phyloP scores from a whole-genome alignment of 1,140 invertebrate species.

The Odontomachus brunneus region DNA sequence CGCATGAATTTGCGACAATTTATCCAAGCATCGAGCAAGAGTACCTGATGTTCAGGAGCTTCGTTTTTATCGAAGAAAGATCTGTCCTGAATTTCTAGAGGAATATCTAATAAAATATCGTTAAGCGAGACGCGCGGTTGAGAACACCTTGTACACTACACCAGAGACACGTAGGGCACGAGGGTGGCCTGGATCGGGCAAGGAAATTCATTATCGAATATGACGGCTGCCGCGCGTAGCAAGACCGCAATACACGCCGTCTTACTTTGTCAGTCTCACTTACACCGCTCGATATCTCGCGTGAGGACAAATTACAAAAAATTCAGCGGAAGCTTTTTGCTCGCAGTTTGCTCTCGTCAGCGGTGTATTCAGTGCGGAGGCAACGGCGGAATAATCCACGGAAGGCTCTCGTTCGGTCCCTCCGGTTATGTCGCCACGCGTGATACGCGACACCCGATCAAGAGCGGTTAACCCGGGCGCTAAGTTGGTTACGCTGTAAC shows the following conservation, averaged over 20 bases:
- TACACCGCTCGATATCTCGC: conserved; percentile 28
- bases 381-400: conserved; percentile 52
- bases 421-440: conserved; percentile 15
- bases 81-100: neutral
- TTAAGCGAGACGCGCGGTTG: neutral
- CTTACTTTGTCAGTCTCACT: neutral
- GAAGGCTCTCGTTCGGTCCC: conserved; percentile 28
- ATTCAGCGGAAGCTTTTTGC: conserved; percentile 38
- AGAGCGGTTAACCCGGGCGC: conserved; percentile 44
- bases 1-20: too few species aligned
- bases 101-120: too few species aligned
- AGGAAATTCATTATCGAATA: conserved; percentile 35
- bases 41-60: too few species aligned
- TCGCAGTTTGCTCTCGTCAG: conserved; percentile 25
- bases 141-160: neutral
- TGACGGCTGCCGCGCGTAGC: neutral
- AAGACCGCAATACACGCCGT: conserved; percentile 15
- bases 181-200: neutral
- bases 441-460: conserved; percentile 50
- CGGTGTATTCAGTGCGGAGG: conserved; percentile 10
- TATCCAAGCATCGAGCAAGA: too few species aligned
- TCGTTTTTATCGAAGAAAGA: neutral
- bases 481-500: conserved; percentile 37
- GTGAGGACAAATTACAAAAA: conserved; percentile 53
- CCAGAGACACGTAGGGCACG: neutral